These are phyloP conservation scores for Psittacula cyanocephala DNA, from an alignment of 2,113 vertebrate species.

Conservation along the genomic window DNA sequence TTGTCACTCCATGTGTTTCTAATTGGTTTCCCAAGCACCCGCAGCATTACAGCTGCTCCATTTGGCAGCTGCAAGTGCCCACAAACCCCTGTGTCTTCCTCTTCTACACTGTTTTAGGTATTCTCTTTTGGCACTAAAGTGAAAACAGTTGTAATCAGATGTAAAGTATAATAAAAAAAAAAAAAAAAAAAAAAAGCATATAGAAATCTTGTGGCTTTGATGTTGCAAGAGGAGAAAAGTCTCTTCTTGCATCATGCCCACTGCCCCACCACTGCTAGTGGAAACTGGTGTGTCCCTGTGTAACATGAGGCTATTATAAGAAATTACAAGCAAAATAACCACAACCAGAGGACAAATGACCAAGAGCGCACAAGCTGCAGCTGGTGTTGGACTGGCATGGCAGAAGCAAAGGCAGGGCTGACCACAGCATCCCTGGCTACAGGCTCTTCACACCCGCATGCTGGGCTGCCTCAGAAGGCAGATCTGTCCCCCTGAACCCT, in stretches of 20 bases:
- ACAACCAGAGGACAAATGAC: not conserved
- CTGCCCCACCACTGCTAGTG: not conserved
- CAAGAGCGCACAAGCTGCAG: not conserved
- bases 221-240: not conserved
- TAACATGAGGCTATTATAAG: not conserved
- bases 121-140: conserved; percentile 50
- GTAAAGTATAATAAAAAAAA: not conserved
- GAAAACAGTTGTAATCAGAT: conserved; percentile 55
- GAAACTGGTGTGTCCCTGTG: not conserved
- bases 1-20: conserved; percentile 66
- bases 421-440: not conserved
- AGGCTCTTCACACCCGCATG: rapidly evolving
- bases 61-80: conserved; percentile 60
- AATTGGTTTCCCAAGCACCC: conserved; percentile 58
- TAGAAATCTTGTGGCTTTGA: conserved; percentile 35
- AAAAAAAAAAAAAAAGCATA: not conserved
- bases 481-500: not conserved
- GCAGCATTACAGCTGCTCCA: conserved; percentile 58
- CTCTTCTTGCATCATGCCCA: not conserved
- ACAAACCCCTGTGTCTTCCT: conserved; percentile 46
- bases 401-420: not conserved
- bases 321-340: not conserved
- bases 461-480: not conserved
- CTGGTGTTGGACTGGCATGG: not conserved
- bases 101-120: conserved; percentile 35